Percentiles rank a stretch among this genome's conserved stretches.
Conservation (phyloP, 2,888 invertebrate species). For the Macrosiphum euphorbiae region DNA sequence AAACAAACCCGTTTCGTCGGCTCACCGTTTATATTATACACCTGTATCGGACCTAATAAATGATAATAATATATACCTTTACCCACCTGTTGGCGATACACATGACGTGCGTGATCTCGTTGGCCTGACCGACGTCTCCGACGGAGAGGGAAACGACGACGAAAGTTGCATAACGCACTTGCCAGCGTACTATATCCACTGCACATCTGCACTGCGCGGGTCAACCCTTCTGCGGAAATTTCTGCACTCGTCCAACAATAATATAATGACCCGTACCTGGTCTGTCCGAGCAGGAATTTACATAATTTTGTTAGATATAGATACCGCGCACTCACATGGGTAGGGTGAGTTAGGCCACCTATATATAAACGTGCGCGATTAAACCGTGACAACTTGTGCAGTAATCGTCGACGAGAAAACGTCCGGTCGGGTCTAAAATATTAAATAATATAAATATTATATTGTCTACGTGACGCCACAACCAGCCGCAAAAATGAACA, state of each 20-base stretch:
- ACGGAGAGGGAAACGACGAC: not conserved
- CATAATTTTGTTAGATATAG: not conserved
- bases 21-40: constrained; percentile 2
- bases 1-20: constrained; percentile 26
- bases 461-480: not conserved
- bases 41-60: not conserved
- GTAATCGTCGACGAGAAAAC: constrained; percentile 13
- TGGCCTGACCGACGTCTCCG: not conserved
- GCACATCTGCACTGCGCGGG: constrained; percentile 25
- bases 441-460: not conserved
- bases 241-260: not conserved
- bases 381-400: not conserved
- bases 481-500: constrained; percentile 35
- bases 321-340: not conserved
- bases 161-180: not conserved
- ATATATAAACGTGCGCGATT: constrained; percentile 30
- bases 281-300: not conserved
- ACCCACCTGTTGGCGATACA: not conserved
- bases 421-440: not conserved
- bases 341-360: not conserved
- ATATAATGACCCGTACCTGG: not conserved
- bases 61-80: not conserved
- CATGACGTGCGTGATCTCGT: not conserved
- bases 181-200: not conserved
- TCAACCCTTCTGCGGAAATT: constrained; percentile 54